Base-by-base conservation (phyloP, 2,888 invertebrate genomes). In the Cyaniris semiargus region DNA sequence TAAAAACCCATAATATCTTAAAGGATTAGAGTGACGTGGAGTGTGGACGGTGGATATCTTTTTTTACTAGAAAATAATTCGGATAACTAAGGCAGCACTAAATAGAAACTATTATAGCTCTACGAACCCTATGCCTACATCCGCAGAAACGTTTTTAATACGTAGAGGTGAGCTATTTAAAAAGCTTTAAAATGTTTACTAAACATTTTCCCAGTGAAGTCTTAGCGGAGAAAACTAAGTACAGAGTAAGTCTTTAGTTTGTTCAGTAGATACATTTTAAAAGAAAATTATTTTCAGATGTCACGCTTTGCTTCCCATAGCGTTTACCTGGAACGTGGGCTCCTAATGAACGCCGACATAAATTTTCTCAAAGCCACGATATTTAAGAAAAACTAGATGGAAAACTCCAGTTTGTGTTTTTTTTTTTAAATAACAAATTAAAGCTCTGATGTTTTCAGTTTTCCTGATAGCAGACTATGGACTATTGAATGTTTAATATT, bases 321-420 rank as follows among this genome's bases (percentile, higher is more conserved):
- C 79, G 78, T 77, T 78, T 75, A 38, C 70, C 74, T 80, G 79
- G 82, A 84, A 83, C 83, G 85, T 81, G 84, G 83, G 18, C 83
- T 85, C 85, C 85, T 88, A 89, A 89, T 89, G 85, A 89, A 90
- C 85, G 86, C 83, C 81, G 75, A 83, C 79, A 87, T 90, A 90
- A 89, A 90, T 90, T 85, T 83, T 83, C 84, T 80, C 82, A 89
- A 89, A 88, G 87, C 74, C 23, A 48, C 48, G 74, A 74, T 74
- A 18, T 53, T 74, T 10, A 53, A 31, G 44, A 48, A 74, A 74
- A 48, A 74, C 74, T 74, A 74, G 53, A 74, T 27, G 66, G 66
- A 5, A 31, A 66, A 66, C 23, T 18, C 53, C 3, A 53, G 5
- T 53, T 53, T 53, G 53, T 53, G 53, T 13, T 53, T 53, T 53